These are phyloP conservation scores for Drosophila meridiana DNA, from an alignment of 2,888 invertebrate species.

Conservation along the genomic window DNA sequence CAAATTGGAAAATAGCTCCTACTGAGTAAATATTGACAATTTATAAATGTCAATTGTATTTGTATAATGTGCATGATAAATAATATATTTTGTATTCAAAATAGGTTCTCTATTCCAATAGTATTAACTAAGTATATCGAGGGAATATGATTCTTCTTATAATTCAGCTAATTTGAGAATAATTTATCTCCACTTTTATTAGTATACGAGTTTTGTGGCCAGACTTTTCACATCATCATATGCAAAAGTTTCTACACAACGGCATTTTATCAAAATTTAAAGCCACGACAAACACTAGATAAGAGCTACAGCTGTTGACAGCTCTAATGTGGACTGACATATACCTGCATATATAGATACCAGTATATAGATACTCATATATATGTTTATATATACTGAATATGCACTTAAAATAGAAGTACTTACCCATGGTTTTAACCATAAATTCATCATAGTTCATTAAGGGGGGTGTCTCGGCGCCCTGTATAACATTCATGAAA, in stretches of 20 bases:
- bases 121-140: background rate
- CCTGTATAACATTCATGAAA: slow-evolving; percentile 52
- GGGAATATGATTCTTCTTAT: no score
- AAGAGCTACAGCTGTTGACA: slow-evolving; percentile 55
- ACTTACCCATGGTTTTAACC: slow-evolving; percentile 70
- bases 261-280: slow-evolving; percentile 69
- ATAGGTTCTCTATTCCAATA: background rate
- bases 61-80: background rate
- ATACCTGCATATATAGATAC: background rate
- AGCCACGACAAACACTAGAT: slow-evolving; percentile 69
- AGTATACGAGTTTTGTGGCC: background rate
- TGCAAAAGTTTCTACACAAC: slow-evolving; percentile 41
- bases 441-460: slow-evolving; percentile 71
- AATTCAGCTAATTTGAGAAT: background rate
- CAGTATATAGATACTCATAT: background rate
- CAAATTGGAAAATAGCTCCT: slow-evolving; percentile 4
- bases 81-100: background rate
- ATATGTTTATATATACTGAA: slow-evolving; percentile 5
- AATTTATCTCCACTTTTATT: background rate
- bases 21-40: background rate
- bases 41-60: background rate
- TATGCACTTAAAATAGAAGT: background rate
- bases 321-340: slow-evolving; percentile 23
- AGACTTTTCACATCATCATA: slow-evolving; percentile 20
- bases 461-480: slow-evolving; percentile 61